Evolutionary conservation across 64 coral and sea anemone species (phyloP).

Genomic region (Dendronephthya gigantea): DNA sequence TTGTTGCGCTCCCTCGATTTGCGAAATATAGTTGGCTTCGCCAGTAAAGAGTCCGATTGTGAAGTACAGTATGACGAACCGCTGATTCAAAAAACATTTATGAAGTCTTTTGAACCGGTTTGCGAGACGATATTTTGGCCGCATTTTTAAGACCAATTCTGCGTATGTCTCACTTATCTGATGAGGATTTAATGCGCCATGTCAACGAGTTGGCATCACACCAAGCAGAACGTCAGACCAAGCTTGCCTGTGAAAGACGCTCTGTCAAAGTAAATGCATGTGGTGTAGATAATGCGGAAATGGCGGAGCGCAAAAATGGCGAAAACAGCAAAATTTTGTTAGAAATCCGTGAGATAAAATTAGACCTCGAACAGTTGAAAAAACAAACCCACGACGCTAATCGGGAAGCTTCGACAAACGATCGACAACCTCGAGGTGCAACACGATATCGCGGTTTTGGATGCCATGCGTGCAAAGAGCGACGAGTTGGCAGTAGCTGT

Average conservation of each 20-base stretch:
- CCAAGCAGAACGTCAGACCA: not conserved
- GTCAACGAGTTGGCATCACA: slow-evolving; percentile 2
- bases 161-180: not conserved
- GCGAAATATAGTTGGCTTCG: slow-evolving; percentile 3
- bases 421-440: not conserved
- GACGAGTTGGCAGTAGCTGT: not conserved
- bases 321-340: not conserved
- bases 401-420: not conserved
- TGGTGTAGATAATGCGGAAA: not conserved
- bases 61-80: not conserved
- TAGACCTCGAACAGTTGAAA: not conserved
- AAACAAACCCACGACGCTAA: not conserved
- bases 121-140: not conserved
- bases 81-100: slow-evolving; percentile 5
- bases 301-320: not conserved
- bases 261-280: not conserved
- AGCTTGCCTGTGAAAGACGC: not conserved
- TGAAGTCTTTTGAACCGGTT: not conserved
- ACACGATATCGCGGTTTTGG: not conserved
- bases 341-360: not conserved
- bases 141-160: not conserved
- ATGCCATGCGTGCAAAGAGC: not conserved
- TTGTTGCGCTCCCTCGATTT: not conserved
- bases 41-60: not conserved
- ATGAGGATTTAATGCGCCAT: not conserved